These are phyloP conservation scores for Sapajus apella DNA, from an alignment of 2,113 vertebrate genomes.

Conservation along the genomic window DNA sequence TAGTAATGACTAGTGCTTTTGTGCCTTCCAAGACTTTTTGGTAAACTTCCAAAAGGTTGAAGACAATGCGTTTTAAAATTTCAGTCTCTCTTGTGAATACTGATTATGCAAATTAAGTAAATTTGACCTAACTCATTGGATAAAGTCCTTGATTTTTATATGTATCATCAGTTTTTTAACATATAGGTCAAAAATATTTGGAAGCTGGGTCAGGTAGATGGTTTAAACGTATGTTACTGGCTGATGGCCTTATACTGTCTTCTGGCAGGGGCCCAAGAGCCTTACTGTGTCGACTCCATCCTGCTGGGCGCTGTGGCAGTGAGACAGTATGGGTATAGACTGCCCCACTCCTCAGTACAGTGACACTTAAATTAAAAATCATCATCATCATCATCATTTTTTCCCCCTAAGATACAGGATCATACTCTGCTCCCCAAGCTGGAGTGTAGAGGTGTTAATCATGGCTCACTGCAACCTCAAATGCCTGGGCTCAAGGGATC, in stretches of 20 bases:
- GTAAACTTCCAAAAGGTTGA: not conserved
- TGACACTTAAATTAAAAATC: not conserved
- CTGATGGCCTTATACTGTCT: not conserved
- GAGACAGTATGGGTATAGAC: not conserved
- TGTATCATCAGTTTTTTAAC: not conserved
- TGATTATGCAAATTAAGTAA: slow-evolving; percentile 7
- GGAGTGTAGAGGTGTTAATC: no score
- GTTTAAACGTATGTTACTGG: not conserved
- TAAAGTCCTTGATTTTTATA: not conserved
- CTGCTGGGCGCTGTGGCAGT: not conserved
- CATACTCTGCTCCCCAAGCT: no score
- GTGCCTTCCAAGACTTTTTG: not conserved
- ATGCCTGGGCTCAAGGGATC: no score
- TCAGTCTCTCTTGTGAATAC: not conserved
- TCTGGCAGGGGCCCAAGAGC: not conserved
- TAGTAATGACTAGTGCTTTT: not conserved
- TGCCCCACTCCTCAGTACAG: not conserved
- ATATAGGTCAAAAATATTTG: not conserved
- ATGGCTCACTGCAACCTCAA: no score
- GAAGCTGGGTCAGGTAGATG: not conserved
- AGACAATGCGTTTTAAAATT: not conserved
- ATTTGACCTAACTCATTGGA: not conserved
- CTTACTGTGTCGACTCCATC: not conserved
- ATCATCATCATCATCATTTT: no score
- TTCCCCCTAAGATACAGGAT: no score